These are phyloP conservation scores for Sebastes fasciatus DNA, from an alignment of 2,113 vertebrate species.

Conservation along the genomic window DNA sequence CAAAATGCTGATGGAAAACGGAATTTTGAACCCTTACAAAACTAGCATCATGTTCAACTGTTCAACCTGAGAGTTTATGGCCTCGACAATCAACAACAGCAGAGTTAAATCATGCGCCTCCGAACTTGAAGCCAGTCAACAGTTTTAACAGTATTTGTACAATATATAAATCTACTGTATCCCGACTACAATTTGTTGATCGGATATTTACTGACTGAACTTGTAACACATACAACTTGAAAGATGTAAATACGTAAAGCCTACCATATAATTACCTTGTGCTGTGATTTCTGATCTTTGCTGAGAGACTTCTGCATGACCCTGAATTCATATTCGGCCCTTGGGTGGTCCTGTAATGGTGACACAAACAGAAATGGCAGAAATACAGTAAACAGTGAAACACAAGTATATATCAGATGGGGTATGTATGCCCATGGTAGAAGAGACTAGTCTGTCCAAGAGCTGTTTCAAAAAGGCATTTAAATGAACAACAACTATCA, in stretches of 20 bases:
- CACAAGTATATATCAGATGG: neutral
- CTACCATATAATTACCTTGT: conserved; percentile 86
- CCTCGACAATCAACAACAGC: no score
- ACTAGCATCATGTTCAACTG: no score
- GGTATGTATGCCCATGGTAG: neutral
- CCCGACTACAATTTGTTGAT: no score
- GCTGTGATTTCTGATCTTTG: conserved; percentile 87
- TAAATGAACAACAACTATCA: neutral
- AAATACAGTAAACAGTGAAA: conserved; percentile 12
- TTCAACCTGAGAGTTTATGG: no score
- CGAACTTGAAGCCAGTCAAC: no score
- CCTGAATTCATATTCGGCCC: conserved; percentile 95
- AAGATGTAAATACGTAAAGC: neutral
- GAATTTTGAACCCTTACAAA: no score
- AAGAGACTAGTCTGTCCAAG: neutral
- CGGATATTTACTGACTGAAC: no score
- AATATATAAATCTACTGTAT: no score
- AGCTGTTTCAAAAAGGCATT: neutral
- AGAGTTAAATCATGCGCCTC: no score
- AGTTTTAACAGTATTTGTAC: no score
- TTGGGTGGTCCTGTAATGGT: conserved; percentile 89
- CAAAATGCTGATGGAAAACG: no score
- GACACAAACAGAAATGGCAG: conserved; percentile 1
- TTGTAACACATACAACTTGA: neutral
- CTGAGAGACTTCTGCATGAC: conserved; percentile 93